Conservation (phyloP, 2,797 vertebrate genomes). For the Staurois parvus region DNA sequence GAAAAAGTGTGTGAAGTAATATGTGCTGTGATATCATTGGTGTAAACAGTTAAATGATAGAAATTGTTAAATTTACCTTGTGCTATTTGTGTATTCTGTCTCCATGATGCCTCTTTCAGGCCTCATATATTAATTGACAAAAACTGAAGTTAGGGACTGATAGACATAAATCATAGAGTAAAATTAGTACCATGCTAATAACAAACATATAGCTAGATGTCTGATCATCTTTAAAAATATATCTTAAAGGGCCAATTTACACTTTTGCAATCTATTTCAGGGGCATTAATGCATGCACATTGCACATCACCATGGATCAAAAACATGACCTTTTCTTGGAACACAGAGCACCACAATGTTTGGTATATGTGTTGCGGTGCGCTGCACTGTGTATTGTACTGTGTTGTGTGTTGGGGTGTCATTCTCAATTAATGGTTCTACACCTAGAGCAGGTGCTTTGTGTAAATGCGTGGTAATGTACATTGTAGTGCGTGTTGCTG, state of each 20-base stretch:
- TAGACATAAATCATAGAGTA: not conserved
- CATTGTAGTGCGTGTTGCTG: too few relatives aligned
- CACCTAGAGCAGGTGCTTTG: not conserved
- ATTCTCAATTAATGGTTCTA: not conserved
- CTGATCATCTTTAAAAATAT: not conserved
- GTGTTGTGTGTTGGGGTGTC: too few relatives aligned
- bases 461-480: too few relatives aligned
- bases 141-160: not conserved
- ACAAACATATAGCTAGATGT: not conserved
- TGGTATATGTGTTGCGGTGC: too few relatives aligned
- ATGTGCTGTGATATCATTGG: conserved; percentile 22
- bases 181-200: not conserved
- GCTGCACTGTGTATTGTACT: too few relatives aligned
- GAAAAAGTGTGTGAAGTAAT: not conserved
- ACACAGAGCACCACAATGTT: too few relatives aligned
- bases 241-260: not conserved
- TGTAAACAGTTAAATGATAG: conserved; percentile 13
- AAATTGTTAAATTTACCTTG: not conserved
- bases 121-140: not conserved
- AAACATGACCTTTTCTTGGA: not conserved
- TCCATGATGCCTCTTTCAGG: not conserved
- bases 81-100: not conserved
- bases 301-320: not conserved
- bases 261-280: too few relatives aligned
- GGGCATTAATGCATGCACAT: too few relatives aligned